Percentiles rank a stretch among this genome's conserved stretches.
Conservation (phyloP, 2,797 vertebrate genomes). For the Intellagama lesueurii region DNA sequence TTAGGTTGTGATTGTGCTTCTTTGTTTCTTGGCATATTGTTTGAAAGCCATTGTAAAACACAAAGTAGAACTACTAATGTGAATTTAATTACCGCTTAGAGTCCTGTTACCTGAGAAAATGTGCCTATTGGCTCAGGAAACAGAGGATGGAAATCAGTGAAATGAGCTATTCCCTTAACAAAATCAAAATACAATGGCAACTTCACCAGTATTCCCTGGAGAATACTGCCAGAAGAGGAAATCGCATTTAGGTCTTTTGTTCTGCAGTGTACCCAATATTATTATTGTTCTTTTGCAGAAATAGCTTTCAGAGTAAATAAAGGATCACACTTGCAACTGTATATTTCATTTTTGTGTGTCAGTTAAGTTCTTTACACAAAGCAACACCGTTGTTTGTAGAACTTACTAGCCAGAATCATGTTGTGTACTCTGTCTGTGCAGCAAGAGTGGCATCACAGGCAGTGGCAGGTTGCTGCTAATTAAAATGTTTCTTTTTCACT, state of each 20-base stretch:
- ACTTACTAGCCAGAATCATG: too few species aligned
- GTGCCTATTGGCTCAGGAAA: slow-evolving; percentile 20
- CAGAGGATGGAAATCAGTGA: slow-evolving; percentile 23
- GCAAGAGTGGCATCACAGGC: too few species aligned
- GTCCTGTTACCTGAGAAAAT: slow-evolving; percentile 20
- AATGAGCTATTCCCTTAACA: slow-evolving; percentile 9
- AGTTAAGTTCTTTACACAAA: background rate
- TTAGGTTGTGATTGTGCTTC: background rate
- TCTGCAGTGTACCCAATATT: background rate
- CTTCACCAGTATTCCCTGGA: background rate
- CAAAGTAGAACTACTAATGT: slow-evolving; percentile 45
- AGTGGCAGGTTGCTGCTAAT: too few species aligned
- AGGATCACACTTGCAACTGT: background rate
- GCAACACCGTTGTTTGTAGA: too few species aligned
- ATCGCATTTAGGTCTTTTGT: slow-evolving; percentile 14
- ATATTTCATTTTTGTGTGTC: background rate
- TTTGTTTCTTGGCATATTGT: slow-evolving; percentile 18
- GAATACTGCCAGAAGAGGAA: background rate
- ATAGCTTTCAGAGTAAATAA: background rate
- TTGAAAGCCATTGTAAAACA: slow-evolving; percentile 41
- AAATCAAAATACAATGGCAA: slow-evolving; percentile 11
- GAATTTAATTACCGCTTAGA: slow-evolving; percentile 37
- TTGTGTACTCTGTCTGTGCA: too few species aligned
- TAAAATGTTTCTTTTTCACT: too few species aligned
- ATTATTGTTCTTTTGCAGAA: background rate